Evolutionary conservation across 2,113 vertebrate species (phyloP).

Genomic region (Epinephelus moara): DNA sequence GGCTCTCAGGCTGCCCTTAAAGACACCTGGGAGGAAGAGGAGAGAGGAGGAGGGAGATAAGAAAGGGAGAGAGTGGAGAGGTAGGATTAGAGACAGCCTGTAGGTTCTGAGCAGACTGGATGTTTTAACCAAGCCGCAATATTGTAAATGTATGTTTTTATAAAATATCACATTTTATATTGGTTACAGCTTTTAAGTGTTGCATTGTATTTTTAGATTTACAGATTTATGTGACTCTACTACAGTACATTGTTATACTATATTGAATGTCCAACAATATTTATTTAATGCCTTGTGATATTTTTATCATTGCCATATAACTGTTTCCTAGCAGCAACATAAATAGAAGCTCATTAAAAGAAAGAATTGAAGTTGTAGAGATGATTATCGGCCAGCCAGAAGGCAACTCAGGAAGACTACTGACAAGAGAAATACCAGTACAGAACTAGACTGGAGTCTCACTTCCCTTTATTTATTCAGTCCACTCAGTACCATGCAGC

Average conservation of each 20-base stretch:
- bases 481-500: neutral
- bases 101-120: neutral
- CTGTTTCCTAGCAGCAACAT: neutral
- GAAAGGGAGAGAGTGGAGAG: neutral
- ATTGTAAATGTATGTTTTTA: neutral
- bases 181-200: neutral
- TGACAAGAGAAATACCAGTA: neutral
- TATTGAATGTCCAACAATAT: neutral
- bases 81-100: constrained; percentile 17
- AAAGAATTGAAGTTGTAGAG: neutral
- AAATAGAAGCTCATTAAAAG: neutral
- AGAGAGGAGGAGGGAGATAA: constrained; percentile 7
- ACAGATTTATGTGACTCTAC: neutral
- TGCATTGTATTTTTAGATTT: neutral
- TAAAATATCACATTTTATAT: neutral
- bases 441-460: neutral
- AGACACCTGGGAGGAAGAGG: constrained; percentile 62
- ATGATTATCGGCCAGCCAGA: neutral
- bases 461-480: neutral
- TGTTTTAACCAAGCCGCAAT: neutral
- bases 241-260: neutral
- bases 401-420: neutral
- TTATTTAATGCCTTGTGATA: neutral
- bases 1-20: constrained; percentile 53
- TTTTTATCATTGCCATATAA: neutral